These are phyloP conservation scores for Seriola quinqueradiata DNA, from an alignment of 2,113 vertebrate genomes.

Conservation along the genomic window DNA sequence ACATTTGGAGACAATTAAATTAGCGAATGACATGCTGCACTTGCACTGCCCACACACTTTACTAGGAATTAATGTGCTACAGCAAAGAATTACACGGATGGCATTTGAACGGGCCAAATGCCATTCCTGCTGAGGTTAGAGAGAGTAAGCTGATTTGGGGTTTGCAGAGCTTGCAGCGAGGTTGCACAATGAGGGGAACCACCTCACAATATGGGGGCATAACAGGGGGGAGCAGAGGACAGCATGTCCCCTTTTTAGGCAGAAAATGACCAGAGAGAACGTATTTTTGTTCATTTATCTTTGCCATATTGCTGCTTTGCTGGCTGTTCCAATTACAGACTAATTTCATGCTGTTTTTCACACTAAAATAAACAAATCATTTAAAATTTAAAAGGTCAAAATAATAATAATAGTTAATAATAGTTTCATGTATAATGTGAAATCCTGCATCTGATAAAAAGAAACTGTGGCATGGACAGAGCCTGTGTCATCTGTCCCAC, in stretches of 20 bases:
- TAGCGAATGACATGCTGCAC: conserved; percentile 33
- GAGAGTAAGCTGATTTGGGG: conserved; percentile 72
- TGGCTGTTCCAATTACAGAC: not conserved
- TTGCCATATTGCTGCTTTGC: not conserved
- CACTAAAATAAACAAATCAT: not conserved
- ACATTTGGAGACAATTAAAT: conserved; percentile 51
- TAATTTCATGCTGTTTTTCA: not conserved
- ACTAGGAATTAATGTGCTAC: conserved; percentile 51
- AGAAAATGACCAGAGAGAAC: conserved; percentile 2
- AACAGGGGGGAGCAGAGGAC: conserved; percentile 47
- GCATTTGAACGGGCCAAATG: conserved; percentile 75
- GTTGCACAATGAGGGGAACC: conserved; percentile 70
- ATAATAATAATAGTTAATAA: not conserved
- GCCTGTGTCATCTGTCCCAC: conserved; percentile 57
- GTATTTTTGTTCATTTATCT: conserved; percentile 11
- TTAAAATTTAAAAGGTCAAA: not conserved
- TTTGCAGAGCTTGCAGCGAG: conserved; percentile 46
- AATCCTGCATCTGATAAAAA: conserved; percentile 26
- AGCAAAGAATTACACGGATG: conserved; percentile 58
- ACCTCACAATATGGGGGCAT: conserved; percentile 63
- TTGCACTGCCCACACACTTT: conserved; percentile 46
- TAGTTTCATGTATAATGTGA: not conserved
- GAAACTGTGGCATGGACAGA: conserved; percentile 58
- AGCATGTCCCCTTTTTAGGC: conserved; percentile 12
- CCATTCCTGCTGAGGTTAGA: conserved; percentile 62